phyloP scores from a whole-genome alignment of 2,888 invertebrate genomes.

The Acronicta psi region DNA sequence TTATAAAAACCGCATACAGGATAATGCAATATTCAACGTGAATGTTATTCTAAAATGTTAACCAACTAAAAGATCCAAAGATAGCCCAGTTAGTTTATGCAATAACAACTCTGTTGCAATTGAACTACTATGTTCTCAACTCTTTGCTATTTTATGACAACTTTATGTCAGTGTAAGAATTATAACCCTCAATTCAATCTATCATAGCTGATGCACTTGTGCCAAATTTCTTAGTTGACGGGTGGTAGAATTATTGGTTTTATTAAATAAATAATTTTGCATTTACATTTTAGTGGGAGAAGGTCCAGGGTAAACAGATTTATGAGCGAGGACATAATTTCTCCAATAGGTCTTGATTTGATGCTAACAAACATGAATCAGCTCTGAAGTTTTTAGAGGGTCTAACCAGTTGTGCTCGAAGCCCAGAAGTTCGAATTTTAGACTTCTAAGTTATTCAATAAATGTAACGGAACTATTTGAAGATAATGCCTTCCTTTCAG shows the following conservation, averaged over 20 bases:
- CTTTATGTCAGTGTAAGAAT: constrained; percentile 36
- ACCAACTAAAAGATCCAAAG: background rate
- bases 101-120: constrained; percentile 16
- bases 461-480: too few relatives aligned
- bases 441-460: too few relatives aligned
- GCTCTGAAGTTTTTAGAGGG: too few relatives aligned
- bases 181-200: constrained; percentile 20
- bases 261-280: constrained; percentile 7
- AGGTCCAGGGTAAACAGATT: background rate
- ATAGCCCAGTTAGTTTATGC: constrained; percentile 4
- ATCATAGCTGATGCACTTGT: constrained; percentile 28
- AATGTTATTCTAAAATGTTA: too few relatives aligned
- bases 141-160: constrained; percentile 29
- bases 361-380: too few relatives aligned
- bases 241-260: constrained; percentile 32
- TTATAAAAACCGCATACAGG: too few relatives aligned
- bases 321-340: background rate
- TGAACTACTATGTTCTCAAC: constrained; percentile 4
- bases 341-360: too few relatives aligned
- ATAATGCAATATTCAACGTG: background rate
- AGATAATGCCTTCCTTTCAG: too few relatives aligned
- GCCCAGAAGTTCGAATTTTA: too few relatives aligned
- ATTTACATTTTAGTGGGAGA: constrained; percentile 4
- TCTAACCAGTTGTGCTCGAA: too few relatives aligned
- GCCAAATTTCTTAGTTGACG: constrained; percentile 41